Conservation (phyloP, 2,113 vertebrate genomes). For the Myanophis thanlyinensis region DNA sequence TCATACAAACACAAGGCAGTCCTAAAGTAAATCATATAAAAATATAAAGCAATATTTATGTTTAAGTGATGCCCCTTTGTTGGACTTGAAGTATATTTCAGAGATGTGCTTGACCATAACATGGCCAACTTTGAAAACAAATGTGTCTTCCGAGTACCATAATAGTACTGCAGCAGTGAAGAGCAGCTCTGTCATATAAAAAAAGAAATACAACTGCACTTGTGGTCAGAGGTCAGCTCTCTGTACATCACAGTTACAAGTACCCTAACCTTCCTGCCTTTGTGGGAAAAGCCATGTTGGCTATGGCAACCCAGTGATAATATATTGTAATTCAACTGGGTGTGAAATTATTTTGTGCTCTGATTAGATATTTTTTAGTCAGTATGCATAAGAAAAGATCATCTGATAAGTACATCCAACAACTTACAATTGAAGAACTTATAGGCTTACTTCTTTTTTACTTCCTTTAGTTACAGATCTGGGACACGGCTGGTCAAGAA, state of each 20-base stretch:
- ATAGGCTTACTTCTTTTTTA: background rate
- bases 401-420: background rate
- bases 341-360: background rate
- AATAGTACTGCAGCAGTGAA: background rate
- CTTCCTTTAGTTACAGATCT: slow-evolving; percentile 81
- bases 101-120: background rate
- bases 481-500: slow-evolving; percentile 90
- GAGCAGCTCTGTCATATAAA: background rate
- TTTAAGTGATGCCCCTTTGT: background rate
- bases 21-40: background rate
- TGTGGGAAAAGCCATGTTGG: background rate
- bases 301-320: background rate
- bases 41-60: background rate
- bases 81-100: background rate
- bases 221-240: background rate
- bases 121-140: background rate
- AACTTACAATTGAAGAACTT: background rate
- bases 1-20: background rate
- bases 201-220: background rate
- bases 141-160: background rate
- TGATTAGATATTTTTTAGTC: background rate
- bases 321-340: background rate
- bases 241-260: background rate
- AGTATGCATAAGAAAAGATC: background rate
- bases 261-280: background rate